Conservation (phyloP, 2,888 invertebrate species). For the Druceiella hillmani region DNA sequence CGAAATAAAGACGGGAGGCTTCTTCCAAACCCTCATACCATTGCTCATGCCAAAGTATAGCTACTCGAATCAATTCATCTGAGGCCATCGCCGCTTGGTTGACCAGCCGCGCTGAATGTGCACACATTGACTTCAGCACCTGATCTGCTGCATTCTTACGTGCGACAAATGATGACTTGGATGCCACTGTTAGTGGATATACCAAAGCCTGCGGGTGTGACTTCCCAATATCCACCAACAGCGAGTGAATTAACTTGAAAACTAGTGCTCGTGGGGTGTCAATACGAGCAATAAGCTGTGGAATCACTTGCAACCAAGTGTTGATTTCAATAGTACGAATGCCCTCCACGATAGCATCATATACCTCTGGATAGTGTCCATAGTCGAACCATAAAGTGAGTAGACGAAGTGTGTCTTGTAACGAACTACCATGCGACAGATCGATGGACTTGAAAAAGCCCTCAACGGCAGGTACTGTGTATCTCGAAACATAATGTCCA, state of each 20-base stretch:
- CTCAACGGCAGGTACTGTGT: conserved; percentile 90
- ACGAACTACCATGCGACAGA: conserved; percentile 83
- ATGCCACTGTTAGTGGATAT: conserved; percentile 95
- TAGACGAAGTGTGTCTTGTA: conserved; percentile 94
- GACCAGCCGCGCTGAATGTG: conserved; percentile 87
- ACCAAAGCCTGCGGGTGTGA: conserved; percentile 97
- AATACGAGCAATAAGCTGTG: conserved; percentile 96
- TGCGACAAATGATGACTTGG: conserved; percentile 83
- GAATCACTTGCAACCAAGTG: conserved; percentile 99
- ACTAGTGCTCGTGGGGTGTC: conserved; percentile 89
- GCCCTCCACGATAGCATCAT: conserved; percentile 89
- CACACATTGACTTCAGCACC: conserved; percentile 92
- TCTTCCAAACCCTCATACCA: conserved; percentile 99
- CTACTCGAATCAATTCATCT: conserved; percentile 94
- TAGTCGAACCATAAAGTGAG: conserved; percentile 98
- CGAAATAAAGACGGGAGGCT: conserved; percentile 89
- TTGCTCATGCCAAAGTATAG: conserved; percentile 98
- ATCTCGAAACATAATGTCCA: conserved; percentile 61
- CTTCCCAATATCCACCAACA: conserved; percentile 95
- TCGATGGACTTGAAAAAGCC: conserved; percentile 96
- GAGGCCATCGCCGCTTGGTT: conserved; percentile 95
- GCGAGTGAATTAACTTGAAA: conserved; percentile 84
- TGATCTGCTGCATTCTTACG: conserved; percentile 90
- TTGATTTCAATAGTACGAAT: conserved; percentile 92
- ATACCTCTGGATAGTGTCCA: conserved; percentile 89